Percentiles rank a stretch among this genome's conserved stretches.
These are phyloP conservation scores for Salvelinus fontinalis DNA, from an alignment of 2,113 vertebrate species.

Conservation along the genomic window DNA sequence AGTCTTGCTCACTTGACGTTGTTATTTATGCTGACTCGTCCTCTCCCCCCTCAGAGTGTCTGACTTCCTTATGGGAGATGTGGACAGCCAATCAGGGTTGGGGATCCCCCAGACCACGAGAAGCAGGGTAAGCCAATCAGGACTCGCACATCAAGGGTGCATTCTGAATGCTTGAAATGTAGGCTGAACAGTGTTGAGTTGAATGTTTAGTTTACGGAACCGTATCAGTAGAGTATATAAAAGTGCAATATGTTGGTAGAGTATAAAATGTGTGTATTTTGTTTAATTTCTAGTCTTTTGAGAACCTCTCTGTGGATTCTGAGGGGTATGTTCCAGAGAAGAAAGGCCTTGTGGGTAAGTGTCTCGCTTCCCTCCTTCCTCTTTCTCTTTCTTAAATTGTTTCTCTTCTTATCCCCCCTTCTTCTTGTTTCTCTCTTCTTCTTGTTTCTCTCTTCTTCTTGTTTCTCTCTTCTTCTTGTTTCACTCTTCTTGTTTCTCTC, in stretches of 20 bases:
- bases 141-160: background rate
- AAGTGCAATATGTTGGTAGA: slow-evolving; percentile 26
- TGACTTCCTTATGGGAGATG: slow-evolving; percentile 99
- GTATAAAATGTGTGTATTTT: slow-evolving; percentile 36
- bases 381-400: background rate
- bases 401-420: background rate
- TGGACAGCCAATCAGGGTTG: slow-evolving; percentile 87
- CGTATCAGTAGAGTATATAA: too few species aligned
- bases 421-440: too few species aligned
- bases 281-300: slow-evolving; percentile 81
- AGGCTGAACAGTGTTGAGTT: too few species aligned
- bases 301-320: slow-evolving; percentile 89
- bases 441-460: too few species aligned
- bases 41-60: slow-evolving; percentile 83
- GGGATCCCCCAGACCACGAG: slow-evolving; percentile 85
- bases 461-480: too few species aligned
- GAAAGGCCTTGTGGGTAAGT: slow-evolving; percentile 78
- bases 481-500: too few species aligned
- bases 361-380: background rate
- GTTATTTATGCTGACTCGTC: background rate
- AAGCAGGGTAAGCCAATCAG: slow-evolving; percentile 81
- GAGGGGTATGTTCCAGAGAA: slow-evolving; percentile 80
- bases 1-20: background rate
- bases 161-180: too few species aligned
- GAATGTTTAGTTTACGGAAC: too few species aligned